Conservation (phyloP, 2,888 invertebrate species). For the Ctenicera cuprea region DNA sequence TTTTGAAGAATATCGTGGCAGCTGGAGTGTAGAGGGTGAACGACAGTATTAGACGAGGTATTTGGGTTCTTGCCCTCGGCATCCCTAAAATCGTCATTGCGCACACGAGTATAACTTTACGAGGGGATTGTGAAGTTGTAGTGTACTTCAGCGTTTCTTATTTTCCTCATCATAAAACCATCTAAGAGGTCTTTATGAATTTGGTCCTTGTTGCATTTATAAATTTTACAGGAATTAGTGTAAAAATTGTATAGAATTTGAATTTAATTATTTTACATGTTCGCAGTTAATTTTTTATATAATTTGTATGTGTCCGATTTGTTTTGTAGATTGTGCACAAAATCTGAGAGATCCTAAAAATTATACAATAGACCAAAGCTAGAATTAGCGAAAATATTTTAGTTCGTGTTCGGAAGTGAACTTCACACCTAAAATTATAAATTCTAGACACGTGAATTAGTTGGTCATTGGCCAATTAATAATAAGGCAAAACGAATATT, state of each 20-base stretch:
- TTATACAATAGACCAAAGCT: too few species aligned
- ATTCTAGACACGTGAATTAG: too few species aligned
- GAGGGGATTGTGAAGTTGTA: slow-evolving; percentile 41
- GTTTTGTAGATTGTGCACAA: too few species aligned
- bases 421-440: too few species aligned
- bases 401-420: too few species aligned
- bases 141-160: slow-evolving; percentile 36
- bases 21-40: slow-evolving; percentile 26
- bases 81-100: slow-evolving; percentile 40
- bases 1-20: slow-evolving; percentile 30
- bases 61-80: slow-evolving; percentile 41
- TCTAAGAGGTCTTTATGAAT: slow-evolving; percentile 27
- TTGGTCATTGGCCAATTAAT: too few species aligned
- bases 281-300: too few species aligned
- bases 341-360: too few species aligned
- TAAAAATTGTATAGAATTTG: background rate
- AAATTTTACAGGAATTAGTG: background rate
- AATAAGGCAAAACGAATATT: too few species aligned
- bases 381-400: too few species aligned
- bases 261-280: too few species aligned
- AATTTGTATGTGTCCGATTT: too few species aligned
- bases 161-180: slow-evolving; percentile 40
- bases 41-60: slow-evolving; percentile 31
- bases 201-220: background rate
- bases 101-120: slow-evolving; percentile 41